Conservation (phyloP, 2,888 invertebrate genomes). For the Campoplex nolae region DNA sequence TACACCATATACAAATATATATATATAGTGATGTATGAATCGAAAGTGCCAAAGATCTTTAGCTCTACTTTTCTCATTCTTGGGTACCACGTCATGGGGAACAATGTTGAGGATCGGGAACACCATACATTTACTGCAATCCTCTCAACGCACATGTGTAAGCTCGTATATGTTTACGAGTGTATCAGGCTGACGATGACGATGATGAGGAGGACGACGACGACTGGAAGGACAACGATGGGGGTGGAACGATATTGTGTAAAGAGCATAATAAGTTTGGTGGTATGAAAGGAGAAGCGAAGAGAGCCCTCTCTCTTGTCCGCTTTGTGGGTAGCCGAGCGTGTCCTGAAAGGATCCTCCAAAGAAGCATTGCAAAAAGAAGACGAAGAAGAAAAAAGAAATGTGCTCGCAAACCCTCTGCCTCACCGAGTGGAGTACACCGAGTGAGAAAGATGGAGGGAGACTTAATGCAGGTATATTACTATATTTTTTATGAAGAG, state of each 20-base stretch:
- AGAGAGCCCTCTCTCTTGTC: conserved; percentile 64
- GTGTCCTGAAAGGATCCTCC: conserved; percentile 82
- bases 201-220: not conserved
- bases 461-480: not conserved
- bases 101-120: conserved; percentile 53
- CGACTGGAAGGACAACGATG: conserved; percentile 60
- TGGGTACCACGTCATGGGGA: conserved; percentile 9
- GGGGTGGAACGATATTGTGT: conserved; percentile 82
- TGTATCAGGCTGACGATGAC: conserved; percentile 59
- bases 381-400: conserved; percentile 47
- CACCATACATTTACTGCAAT: conserved; percentile 26
- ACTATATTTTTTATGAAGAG: conserved; percentile 27
- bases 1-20: conserved; percentile 8
- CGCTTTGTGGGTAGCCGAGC: conserved; percentile 84
- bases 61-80: conserved; percentile 43
- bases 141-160: not conserved
- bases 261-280: conserved; percentile 82
- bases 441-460: conserved; percentile 46
- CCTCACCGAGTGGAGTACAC: conserved; percentile 24
- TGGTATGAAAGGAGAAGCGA: conserved; percentile 69
- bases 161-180: conserved; percentile 62
- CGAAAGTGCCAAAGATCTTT: conserved; percentile 41
- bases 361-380: conserved; percentile 32
- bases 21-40: not conserved
- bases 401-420: conserved; percentile 26